phyloP scores from a whole-genome alignment of 2,797 vertebrate species.

The Semotilus atromaculatus region DNA sequence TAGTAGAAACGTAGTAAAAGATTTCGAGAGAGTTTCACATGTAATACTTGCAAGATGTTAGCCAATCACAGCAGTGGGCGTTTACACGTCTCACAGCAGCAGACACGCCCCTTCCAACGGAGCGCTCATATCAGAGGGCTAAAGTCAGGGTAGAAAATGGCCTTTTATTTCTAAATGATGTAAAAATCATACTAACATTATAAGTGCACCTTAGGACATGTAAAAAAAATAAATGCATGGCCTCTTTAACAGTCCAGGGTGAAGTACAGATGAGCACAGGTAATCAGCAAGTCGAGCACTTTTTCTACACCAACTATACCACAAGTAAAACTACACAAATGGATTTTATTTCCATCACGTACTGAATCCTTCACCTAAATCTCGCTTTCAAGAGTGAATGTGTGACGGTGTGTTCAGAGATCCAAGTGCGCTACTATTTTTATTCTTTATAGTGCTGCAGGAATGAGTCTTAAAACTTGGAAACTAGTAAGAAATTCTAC shows the following conservation, averaged over 20 bases:
- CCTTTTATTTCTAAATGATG: background rate
- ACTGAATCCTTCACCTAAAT: background rate
- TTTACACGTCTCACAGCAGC: background rate
- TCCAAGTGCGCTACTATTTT: background rate
- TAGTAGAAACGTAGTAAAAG: background rate
- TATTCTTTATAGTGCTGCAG: background rate
- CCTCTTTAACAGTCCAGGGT: background rate
- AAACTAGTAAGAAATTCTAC: too few species aligned
- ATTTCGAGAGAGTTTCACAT: background rate
- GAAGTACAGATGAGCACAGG: background rate
- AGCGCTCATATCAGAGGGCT: background rate
- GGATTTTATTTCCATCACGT: background rate
- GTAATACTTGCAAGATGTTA: background rate
- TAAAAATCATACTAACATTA: background rate
- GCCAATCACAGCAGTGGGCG: constrained; percentile 1
- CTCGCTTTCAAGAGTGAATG: background rate
- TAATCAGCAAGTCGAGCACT: background rate
- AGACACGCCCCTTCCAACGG: background rate
- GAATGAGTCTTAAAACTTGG: background rate
- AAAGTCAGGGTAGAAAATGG: background rate
- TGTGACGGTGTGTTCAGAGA: background rate
- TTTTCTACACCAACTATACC: too few species aligned
- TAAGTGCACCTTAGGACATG: background rate
- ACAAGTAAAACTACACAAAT: background rate
- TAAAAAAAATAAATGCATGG: background rate